These are phyloP conservation scores for Lottia gigantea DNA, from an alignment of 2,888 invertebrate species.

Conservation along the genomic window DNA sequence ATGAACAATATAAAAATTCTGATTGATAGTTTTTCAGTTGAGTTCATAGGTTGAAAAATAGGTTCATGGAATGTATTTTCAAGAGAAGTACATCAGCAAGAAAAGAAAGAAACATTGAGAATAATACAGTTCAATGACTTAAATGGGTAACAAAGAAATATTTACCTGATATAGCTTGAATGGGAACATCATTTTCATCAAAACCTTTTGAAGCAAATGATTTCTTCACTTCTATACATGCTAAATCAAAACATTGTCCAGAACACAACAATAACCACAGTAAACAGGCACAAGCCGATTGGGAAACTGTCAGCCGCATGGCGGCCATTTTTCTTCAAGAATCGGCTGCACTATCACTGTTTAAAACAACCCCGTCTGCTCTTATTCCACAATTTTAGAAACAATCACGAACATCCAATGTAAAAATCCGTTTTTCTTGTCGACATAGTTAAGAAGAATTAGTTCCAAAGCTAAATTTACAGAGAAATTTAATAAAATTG, in stretches of 20 bases:
- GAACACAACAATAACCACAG: slow-evolving; percentile 35
- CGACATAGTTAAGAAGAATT: slow-evolving; percentile 12
- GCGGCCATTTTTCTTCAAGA: slow-evolving; percentile 37
- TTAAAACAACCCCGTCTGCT: not conserved
- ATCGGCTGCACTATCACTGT: slow-evolving; percentile 12
- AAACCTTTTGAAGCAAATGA: slow-evolving; percentile 84
- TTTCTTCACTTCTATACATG: slow-evolving; percentile 78
- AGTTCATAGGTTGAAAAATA: too few relatives aligned
- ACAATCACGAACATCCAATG: slow-evolving; percentile 18
- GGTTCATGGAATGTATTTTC: too few relatives aligned
- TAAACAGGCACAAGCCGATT: slow-evolving; percentile 33
- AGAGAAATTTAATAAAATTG: slow-evolving; percentile 11
- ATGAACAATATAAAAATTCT: too few relatives aligned
- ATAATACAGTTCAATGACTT: not conserved
- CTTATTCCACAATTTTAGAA: not conserved
- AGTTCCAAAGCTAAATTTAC: slow-evolving; percentile 1
- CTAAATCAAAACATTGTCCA: slow-evolving; percentile 72
- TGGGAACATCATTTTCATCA: slow-evolving; percentile 82
- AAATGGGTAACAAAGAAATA: not conserved
- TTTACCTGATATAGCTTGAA: slow-evolving; percentile 75
- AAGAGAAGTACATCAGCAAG: not conserved
- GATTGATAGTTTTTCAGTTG: too few relatives aligned
- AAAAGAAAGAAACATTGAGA: not conserved
- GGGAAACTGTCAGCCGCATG: slow-evolving; percentile 31
- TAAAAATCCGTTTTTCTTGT: slow-evolving; percentile 14